Evolutionary conservation across 2,797 vertebrate species (phyloP).

Genomic region (Sebastes aleutianus): DNA sequence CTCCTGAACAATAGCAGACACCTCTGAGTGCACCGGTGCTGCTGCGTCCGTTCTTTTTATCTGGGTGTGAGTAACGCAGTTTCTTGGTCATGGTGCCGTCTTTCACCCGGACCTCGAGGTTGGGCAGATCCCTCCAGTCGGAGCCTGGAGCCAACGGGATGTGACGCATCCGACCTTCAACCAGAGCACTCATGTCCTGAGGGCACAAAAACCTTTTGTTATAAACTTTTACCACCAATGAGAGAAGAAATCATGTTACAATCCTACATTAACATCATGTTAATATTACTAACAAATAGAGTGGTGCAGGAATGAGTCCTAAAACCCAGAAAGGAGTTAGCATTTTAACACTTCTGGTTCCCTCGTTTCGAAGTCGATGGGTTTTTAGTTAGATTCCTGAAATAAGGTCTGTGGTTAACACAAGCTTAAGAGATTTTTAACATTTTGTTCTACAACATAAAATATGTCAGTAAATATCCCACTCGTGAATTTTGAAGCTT

Average conservation of each 20-base stretch:
- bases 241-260: background rate
- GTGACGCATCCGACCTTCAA: constrained; percentile 95
- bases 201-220: background rate
- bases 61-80: constrained; percentile 88
- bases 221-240: background rate
- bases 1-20: constrained; percentile 92
- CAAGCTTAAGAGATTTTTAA: background rate
- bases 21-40: constrained; percentile 87
- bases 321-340: background rate
- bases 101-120: constrained; percentile 91
- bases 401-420: background rate
- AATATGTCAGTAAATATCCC: no score
- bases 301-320: background rate
- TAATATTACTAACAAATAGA: background rate
- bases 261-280: background rate
- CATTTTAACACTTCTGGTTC: background rate
- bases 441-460: background rate
- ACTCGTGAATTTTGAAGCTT: no score
- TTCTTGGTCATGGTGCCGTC: constrained; percentile 91
- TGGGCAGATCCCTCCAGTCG: constrained; percentile 97
- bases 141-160: constrained; percentile 94
- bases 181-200: constrained; percentile 97
- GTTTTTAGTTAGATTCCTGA: background rate
- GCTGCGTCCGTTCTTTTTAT: constrained; percentile 92
- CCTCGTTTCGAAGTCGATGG: fast-evolving